Conservation (phyloP, 2,113 vertebrate genomes). For the Clarias gariepinus region DNA sequence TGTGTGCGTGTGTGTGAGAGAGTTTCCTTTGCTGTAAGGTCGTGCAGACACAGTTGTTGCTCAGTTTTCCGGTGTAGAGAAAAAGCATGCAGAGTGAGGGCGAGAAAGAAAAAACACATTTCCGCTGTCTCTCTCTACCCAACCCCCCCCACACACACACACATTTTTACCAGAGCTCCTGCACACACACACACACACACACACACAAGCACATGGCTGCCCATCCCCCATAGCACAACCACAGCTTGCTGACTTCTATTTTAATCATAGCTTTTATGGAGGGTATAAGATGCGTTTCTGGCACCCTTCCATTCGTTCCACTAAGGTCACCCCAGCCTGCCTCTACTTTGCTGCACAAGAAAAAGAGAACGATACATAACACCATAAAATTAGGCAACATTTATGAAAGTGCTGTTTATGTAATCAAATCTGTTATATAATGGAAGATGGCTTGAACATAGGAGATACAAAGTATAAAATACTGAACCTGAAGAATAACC, state of each 20-base stretch:
- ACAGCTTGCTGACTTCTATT: slow-evolving; percentile 51
- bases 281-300: slow-evolving; percentile 51
- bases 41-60: slow-evolving; percentile 13
- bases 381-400: not conserved
- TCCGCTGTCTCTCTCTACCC: slow-evolving; percentile 39
- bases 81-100: slow-evolving; percentile 12
- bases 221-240: slow-evolving; percentile 33
- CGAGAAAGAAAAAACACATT: not conserved
- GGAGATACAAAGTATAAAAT: not conserved
- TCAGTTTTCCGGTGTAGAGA: slow-evolving; percentile 32
- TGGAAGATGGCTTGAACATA: not conserved
- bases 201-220: slow-evolving; percentile 3
- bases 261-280: slow-evolving; percentile 58
- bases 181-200: not conserved
- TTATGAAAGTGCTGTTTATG: slow-evolving; percentile 21
- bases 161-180: not conserved
- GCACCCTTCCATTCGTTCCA: slow-evolving; percentile 48
- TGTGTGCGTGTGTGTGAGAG: not conserved
- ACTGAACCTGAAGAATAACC: not conserved
- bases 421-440: slow-evolving; percentile 31
- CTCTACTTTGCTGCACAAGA: slow-evolving; percentile 32
- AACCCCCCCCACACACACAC: not conserved
- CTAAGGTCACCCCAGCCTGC: slow-evolving; percentile 55
- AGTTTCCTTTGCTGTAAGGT: slow-evolving; percentile 21
- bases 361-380: slow-evolving; percentile 7